These are phyloP conservation scores for Acronicta aceris DNA, from an alignment of 2,888 invertebrate genomes.

Conservation along the genomic window DNA sequence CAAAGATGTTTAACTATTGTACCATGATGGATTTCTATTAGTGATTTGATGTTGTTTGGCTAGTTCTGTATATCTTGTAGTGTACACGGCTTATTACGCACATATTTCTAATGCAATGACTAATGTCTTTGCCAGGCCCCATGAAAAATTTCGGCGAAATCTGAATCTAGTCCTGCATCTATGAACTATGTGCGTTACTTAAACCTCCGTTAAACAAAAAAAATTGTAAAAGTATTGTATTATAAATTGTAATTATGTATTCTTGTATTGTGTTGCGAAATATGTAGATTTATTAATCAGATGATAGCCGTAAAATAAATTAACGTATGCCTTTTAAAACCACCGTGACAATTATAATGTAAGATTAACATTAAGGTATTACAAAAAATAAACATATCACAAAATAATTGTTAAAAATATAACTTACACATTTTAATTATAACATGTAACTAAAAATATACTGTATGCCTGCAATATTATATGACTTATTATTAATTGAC, in stretches of 20 bases:
- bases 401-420: slow-evolving; percentile 57
- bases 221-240: not conserved
- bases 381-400: slow-evolving; percentile 66
- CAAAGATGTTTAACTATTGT: slow-evolving; percentile 51
- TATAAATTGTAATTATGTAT: not conserved
- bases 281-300: slow-evolving; percentile 17
- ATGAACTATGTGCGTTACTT: not conserved
- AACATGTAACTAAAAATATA: slow-evolving; percentile 48
- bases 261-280: slow-evolving; percentile 4
- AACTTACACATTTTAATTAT: slow-evolving; percentile 46
- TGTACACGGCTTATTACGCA: not conserved
- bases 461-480: slow-evolving; percentile 49
- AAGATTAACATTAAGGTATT: slow-evolving; percentile 56
- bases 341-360: slow-evolving; percentile 57
- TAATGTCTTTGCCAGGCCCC: no score
- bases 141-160: not conserved
- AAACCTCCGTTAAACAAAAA: not conserved
- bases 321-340: slow-evolving; percentile 55
- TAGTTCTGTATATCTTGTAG: slow-evolving; percentile 1
- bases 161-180: not conserved
- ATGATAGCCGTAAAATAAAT: slow-evolving; percentile 45
- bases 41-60: slow-evolving; percentile 9
- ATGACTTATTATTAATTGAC: slow-evolving; percentile 11
- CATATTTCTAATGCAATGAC: not conserved
- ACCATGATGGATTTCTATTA: slow-evolving; percentile 21